Base-by-base conservation (phyloP, 2,797 vertebrate genomes). In the Sebastes minor region DNA sequence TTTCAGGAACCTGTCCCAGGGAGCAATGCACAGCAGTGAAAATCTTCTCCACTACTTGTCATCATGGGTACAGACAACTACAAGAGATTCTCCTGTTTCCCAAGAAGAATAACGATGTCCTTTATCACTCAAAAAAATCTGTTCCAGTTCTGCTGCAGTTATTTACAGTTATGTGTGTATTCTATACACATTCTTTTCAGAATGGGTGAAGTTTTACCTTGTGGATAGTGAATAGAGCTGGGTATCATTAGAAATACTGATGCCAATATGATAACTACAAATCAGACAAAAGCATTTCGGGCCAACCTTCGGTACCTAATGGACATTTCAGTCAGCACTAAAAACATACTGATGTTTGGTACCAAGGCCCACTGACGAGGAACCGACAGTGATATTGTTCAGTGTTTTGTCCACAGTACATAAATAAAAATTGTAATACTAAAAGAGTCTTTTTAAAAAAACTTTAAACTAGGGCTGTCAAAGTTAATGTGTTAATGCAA, bases 1-100 rank as follows among this genome's bases (percentile, higher is more conserved):
- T 85, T 85, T 89, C 86, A 84, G 80, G 73, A 89, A 89, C 82
- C 78, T 79, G 76, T 90, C 78, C 76, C 28, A 73, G 76, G 82
- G 80, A 76, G 68, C 74, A 66, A 64, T 2, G 7, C 63, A 27
- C 75, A 64, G 68, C 64, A 62, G 63, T 72, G 82, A 85, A 81
- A 89, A 91, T 80, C 84, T 82, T 52, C 76, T 69, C 67, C 20
- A 13, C 46, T 25, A 28, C 74, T 81, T 59, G 70, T 67, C 59
- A 49, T 72, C 56, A 25, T 72, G 59, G 42, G 56, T 60, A 33
- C 33, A 53, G 52, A 53, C 20, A 75, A 73, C 53, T 7, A 3
- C 8, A 67, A 66, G 27, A 52, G 14, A 65, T 75, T 14, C 42
- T 49, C 20, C 25, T n/a, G 20, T 61, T 52, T 73, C n/a, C 23